Conservation (phyloP, 2,888 invertebrate genomes). For the Ophion ellenae region DNA sequence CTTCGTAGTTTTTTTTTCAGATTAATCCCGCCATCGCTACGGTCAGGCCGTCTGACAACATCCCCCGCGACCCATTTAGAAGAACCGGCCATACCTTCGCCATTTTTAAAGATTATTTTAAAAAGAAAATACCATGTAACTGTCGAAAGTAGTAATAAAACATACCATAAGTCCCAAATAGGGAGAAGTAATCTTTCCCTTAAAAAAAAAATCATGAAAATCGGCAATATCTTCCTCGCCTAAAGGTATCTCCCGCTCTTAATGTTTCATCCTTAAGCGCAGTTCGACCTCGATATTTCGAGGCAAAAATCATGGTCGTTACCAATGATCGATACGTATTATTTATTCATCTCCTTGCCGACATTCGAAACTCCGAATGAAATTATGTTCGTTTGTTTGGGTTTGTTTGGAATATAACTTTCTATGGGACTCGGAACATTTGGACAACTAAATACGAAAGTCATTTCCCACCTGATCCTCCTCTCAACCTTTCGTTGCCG, state of each 20-base stretch:
- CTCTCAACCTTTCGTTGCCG: background rate
- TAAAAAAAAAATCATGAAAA: no score
- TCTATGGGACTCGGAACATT: background rate
- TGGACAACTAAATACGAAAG: constrained; percentile 27
- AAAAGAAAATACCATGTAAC: no score
- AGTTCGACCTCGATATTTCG: constrained; percentile 39
- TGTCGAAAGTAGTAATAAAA: no score
- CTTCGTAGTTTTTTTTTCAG: no score
- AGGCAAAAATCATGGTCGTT: constrained; percentile 20
- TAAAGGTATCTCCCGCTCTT: background rate
- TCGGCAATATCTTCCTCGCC: no score
- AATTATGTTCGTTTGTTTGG: background rate
- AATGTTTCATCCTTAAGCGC: constrained; percentile 50
- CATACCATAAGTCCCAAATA: no score
- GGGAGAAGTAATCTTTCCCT: no score
- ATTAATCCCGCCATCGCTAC: no score
- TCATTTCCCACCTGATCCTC: constrained; percentile 19
- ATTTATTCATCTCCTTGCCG: background rate
- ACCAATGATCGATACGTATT: constrained; percentile 26
- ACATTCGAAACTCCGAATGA: background rate
- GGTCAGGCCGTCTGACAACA: no score
- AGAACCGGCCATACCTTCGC: no score
- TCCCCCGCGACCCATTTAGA: no score
- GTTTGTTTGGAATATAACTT: background rate
- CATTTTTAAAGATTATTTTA: no score